Evolutionary conservation across 2,113 vertebrate species (phyloP), one percentile per base, ranked within the genome.

Genomic region (Mobula birostris): DNA sequence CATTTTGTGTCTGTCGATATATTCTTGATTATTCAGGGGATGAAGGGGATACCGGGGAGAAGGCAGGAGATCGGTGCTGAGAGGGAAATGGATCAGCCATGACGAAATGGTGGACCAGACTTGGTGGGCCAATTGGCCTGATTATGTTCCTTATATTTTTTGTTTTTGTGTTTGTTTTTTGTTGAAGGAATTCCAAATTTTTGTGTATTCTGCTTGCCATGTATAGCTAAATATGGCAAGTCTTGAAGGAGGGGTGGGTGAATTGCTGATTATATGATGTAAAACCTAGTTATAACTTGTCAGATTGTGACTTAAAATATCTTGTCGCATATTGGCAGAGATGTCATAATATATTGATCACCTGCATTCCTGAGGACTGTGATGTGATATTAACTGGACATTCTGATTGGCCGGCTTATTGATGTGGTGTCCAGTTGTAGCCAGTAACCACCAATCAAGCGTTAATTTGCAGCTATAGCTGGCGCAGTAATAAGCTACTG

Each of bases 321-420:
- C 21, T 66, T 90, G 61, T n/a, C 32, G 85, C 15, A 12, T 66
- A 15, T 32, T 66, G 61, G 61, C n/a, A 15, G 15, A 90, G 85
- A 90, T 90, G 85, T 90, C 29, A 66, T n/a, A 90, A 66, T 90
- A 90, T 68, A 19, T 90, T 32, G 32, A 90, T 66, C n/a, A 90
- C 6, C 85, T n/a, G 82, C 5, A 32, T 48, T 48, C 48, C 58
- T 12, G 61, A 61, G 58, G 83, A n/a, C 85, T 68, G 0, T 90
- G 85, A 85, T 11, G 48, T 61, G 48, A 90, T 66, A n/a, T 90
- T 32, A 66, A 12, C 63, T 32, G 29, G 15, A 32, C 61, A 32
- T 90, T 32, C 61, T 66, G 85, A 32, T 90, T 88, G 85, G 85
- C 27, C 63, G 8, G 9, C 12, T 87, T 14, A 27, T 27, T 63